Evolutionary conservation across 2,888 invertebrate species (phyloP), one percentile per base, ranked within the genome.

Genomic region (Charanyca ferruginea): DNA sequence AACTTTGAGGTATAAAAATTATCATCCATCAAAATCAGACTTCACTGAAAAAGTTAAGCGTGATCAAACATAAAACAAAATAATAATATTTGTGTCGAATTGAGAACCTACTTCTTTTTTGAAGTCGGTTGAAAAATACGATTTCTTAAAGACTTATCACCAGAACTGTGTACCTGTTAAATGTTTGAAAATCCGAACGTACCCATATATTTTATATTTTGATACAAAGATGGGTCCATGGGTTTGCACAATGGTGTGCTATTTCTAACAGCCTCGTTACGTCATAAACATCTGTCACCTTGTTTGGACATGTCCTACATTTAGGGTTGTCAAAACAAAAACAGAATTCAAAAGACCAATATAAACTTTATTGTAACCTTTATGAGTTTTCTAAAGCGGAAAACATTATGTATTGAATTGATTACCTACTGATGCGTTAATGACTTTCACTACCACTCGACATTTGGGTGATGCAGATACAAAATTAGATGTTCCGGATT

Each of bases 231-330:
- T 18, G 16, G n/a, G n/a, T n/a, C 42, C 35, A 57, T 65, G 54
- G 42, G 23, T 32, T 38, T 20, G 13, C 32, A 65, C 55, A 55
- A 57, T 52, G 55, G 32, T 42, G 20, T 18, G 28, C 44, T 48
- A 73, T 73, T 65, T 62, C 58, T 73, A 47, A 76, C 20, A 38
- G 20, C 3, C 35, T 28, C 3, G 57, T 52, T 61, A 32, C 54
- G 45, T 73, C 81, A 55, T 42, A 38, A n/a, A 52, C 72, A 80
- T 55, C 61, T 78, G 75, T 64, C 64, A 65, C 52, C 38, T 41
- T 58, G 66, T 68, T 66, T 55, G 66, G 68, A 71, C 62, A 69
- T 59, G 55, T 68, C 55, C 45, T 41, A 20, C 35, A 25, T 32
- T 11, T 42, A 73, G 60, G 60, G 60, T n/a, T 55, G 54, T 38